Base-by-base conservation (phyloP, 2,797 vertebrate species). In the Taenioides sp. region DNA sequence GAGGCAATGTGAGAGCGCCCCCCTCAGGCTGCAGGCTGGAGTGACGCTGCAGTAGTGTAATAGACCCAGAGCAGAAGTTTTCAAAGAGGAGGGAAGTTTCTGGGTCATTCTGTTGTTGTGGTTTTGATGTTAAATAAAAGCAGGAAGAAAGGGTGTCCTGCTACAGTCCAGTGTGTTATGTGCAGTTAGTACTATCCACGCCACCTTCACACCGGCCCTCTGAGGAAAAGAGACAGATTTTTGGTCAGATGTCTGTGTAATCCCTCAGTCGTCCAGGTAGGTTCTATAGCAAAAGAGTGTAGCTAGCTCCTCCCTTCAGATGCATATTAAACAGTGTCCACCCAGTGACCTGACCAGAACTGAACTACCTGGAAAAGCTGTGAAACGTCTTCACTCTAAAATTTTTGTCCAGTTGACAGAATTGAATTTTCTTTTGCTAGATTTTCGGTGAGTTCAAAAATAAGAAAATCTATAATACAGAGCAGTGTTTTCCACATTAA, bases 11-110 rank as follows among this genome's bases (percentile, higher is more conserved):
- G 84, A 84, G 80, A 82, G 89, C 89, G 82, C 92, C 90, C 91
- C 93, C 92, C 91, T 86, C 88, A 93, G 94, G 87, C 88, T 89
- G 91, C 88, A 93, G 94, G 87, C 87, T 89, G 91, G 91, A 93
- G 92, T 84, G 84, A 87, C 88, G 76, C 84, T 71, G 88, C 92
- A 79, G 87, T 91, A 91, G 92, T 89, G 86, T 89, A 73, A 86
- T 79, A 86, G 84, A 86, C 87, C 84, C 89, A 91, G 92, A 86
- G 82, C 89, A 87, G 91, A 87, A 76, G 91, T 87, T 78, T 79
- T 86, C 84, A 92, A 92, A 91, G 82, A 82, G 86, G 85, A 91
- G 89, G 10, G 7, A 31, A 92, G 91, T 91, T 86, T 86, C 78
- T 76, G 78, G 83, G 84, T n/a, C 14, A 6, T 28, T 60, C 16